Conservation (phyloP, 2,797 vertebrate species). For the Acrocephalus scirpaceus region DNA sequence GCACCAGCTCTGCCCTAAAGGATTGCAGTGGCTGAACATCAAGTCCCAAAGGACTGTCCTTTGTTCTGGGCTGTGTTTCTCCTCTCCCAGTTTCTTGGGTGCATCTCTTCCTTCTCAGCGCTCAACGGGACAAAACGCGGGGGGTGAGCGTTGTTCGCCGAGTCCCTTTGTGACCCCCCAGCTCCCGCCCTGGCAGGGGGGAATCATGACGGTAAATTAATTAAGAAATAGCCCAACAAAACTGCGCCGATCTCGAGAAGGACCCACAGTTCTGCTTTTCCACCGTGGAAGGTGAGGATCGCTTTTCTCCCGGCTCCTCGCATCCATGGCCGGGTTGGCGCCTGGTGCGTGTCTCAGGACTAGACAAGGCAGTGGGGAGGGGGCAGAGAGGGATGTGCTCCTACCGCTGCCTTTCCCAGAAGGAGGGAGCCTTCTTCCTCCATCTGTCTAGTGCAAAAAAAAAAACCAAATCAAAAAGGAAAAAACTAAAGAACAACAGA, state of each 20-base stretch:
- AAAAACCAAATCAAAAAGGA: background rate
- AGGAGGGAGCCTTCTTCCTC: constrained; percentile 35
- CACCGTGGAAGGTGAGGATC: background rate
- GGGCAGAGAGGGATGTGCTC: background rate
- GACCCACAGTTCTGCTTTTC: background rate
- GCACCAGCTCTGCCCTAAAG: background rate
- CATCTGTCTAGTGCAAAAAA: background rate
- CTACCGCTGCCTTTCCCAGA: background rate
- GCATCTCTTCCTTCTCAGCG: background rate
- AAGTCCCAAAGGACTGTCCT: constrained; percentile 48
- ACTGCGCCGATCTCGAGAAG: background rate
- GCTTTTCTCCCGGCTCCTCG: background rate
- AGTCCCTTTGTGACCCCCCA: background rate
- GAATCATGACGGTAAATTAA: background rate
- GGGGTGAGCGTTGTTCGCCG: background rate
- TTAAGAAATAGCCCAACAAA: constrained; percentile 5
- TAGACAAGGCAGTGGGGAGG: constrained; percentile 47
- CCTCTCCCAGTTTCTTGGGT: background rate
- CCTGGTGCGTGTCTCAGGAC: constrained; percentile 19
- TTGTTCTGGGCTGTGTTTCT: constrained; percentile 11
- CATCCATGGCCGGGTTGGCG: background rate
- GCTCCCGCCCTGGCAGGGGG: background rate
- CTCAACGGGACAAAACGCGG: background rate
- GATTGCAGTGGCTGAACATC: constrained; percentile 35
- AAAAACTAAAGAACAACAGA: background rate